Evolutionary conservation across 2,797 vertebrate species (phyloP), one percentile per base, ranked within the genome.

Genomic region (Bovichtus diacanthus): DNA sequence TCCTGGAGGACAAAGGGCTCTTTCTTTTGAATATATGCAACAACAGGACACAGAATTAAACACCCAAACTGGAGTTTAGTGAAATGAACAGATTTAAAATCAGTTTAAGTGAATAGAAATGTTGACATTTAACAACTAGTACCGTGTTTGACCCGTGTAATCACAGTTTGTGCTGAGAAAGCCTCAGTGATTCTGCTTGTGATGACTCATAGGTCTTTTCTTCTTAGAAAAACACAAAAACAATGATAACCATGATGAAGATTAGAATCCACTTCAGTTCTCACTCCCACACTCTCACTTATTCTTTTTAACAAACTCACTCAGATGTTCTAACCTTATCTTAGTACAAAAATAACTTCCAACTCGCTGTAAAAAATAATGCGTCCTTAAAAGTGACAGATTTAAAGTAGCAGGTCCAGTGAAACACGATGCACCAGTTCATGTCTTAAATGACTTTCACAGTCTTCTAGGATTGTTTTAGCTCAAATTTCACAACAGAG

Each of bases 121-220:
- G n/a, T 34, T 36, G 62, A 43, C 25, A 16, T 16, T 44, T n/a
- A 61, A 23, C 2, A 34, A n/a, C 18, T 25, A 11, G 3, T n/a
- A n/a, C n/a, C n/a, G n/a, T n/a, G n/a, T n/a, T n/a, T n/a, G n/a
- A n/a, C n/a, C n/a, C n/a, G n/a, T n/a, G n/a, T n/a, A n/a, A n/a
- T 8, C 31, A 34, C 31, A 27, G 4, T 9, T 34, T 34, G n/a
- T n/a, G n/a, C n/a, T n/a, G n/a, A n/a, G n/a, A n/a, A n/a, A n/a
- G n/a, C n/a, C n/a, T n/a, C n/a, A n/a, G n/a, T n/a, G n/a, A n/a
- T n/a, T n/a, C n/a, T n/a, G n/a, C 16, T 46, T 54, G 50, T 59
- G 39, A 67, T 66, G 73, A 82, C 47, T 69, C 67, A 78, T 2
- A 2, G 34, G 47, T 84, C 19, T 73, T 69, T 59, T 68, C 51